Evolutionary conservation across 2,113 vertebrate species (phyloP).

Genomic region (Polyodon spathula): DNA sequence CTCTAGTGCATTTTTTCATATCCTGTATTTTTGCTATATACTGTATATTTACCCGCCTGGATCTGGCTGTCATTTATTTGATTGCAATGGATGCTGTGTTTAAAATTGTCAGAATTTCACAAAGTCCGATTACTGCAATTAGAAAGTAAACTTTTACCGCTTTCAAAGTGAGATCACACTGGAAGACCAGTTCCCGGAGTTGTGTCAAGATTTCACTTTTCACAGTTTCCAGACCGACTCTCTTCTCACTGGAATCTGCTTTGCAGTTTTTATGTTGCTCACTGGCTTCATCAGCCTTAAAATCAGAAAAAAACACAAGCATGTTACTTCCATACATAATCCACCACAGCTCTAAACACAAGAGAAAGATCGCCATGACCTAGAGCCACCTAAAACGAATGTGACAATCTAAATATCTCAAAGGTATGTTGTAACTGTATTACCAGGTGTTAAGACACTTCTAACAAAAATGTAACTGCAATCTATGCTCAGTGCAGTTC

Average conservation of each 20-base stretch:
- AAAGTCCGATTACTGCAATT: not conserved
- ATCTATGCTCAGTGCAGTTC: no score
- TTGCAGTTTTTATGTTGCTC: slow-evolving; percentile 80
- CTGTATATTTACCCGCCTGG: no score
- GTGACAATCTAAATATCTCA: no score
- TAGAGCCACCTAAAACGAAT: no score
- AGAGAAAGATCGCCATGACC: no score
- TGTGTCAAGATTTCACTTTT: slow-evolving; percentile 83
- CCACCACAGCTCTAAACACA: not conserved
- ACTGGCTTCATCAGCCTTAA: slow-evolving; percentile 82
- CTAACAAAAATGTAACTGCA: no score
- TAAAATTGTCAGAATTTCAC: not conserved
- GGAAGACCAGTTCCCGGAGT: slow-evolving; percentile 83
- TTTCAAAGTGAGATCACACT: slow-evolving; percentile 94
- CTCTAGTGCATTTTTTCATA: no score
- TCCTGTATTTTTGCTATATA: no score
- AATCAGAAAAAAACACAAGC: not conserved
- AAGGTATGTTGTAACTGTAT: no score
- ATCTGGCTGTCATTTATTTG: no score
- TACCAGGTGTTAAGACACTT: no score
- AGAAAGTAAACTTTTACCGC: slow-evolving; percentile 65
- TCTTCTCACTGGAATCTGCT: slow-evolving; percentile 73
- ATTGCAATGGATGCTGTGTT: no score
- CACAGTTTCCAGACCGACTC: slow-evolving; percentile 69
- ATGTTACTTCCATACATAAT: not conserved